phyloP scores from a whole-genome alignment of 2,888 invertebrate genomes.

The Acrocyrtus sp. region DNA sequence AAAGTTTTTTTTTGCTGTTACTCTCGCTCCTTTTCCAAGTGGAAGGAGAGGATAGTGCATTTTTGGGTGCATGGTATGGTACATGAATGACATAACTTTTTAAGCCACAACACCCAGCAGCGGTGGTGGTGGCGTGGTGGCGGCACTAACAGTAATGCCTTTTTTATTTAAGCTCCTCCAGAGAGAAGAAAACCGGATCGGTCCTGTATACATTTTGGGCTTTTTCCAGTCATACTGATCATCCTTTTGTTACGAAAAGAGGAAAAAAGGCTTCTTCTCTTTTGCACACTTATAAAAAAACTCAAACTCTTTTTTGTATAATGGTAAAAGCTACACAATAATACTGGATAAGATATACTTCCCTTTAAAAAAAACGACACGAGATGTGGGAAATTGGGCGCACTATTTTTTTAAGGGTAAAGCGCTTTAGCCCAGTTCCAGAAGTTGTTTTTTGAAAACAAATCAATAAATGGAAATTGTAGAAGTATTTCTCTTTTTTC shows the following conservation, averaged over 20 bases:
- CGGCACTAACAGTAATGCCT: conserved; percentile 26
- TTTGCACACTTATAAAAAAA: neutral
- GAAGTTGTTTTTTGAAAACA: conserved; percentile 13
- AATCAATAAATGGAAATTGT: conserved; percentile 54
- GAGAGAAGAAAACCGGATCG: conserved; percentile 43
- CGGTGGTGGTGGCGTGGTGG: neutral
- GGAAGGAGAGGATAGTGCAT: conserved; percentile 18
- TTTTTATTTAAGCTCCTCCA: conserved; percentile 48
- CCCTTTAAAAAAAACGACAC: no score
- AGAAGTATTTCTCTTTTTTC: conserved; percentile 30
- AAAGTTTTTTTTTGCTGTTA: conserved; percentile 24
- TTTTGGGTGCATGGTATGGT: conserved; percentile 40
- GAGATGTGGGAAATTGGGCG: no score
- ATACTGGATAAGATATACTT: no score
- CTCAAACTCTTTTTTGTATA: neutral
- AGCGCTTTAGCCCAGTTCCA: conserved; percentile 20
- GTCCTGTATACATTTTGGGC: conserved; percentile 11
- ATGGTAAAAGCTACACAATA: neutral
- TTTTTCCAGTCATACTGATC: conserved; percentile 26
- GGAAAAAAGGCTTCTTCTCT: neutral
- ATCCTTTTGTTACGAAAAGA: neutral
- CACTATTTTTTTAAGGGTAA: neutral
- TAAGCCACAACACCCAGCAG: conserved; percentile 19
- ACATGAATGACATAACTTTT: conserved; percentile 20
- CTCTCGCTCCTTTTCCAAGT: neutral